Evolutionary conservation across 2,797 vertebrate genomes (phyloP).

Genomic region (Leucoraja ocellata): DNA sequence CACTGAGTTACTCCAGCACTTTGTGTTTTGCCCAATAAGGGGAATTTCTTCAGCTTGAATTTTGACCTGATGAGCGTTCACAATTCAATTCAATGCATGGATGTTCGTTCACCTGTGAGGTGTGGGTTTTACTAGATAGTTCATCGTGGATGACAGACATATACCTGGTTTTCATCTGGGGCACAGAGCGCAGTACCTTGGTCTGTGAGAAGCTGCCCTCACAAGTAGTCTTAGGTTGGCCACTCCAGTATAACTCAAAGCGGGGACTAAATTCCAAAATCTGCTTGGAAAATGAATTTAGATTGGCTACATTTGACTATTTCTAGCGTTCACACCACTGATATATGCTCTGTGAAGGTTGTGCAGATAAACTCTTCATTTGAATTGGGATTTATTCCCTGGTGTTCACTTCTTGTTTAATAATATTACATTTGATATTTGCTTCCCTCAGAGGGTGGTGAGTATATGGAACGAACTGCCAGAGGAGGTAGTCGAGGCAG

Average conservation of each 20-base stretch:
- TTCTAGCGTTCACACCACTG: neutral
- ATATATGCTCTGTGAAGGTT: neutral
- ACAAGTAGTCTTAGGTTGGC: neutral
- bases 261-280: neutral
- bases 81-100: too few relatives aligned
- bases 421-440: too few relatives aligned
- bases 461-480: too few relatives aligned
- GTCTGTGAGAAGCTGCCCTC: neutral
- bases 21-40: too few relatives aligned
- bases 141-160: too few relatives aligned
- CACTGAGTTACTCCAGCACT: too few relatives aligned
- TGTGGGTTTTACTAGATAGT: too few relatives aligned
- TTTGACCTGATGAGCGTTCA: neutral
- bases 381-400: neutral
- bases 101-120: too few relatives aligned
- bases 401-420: neutral
- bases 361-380: neutral
- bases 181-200: too few relatives aligned
- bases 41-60: neutral
- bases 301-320: neutral
- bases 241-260: neutral
- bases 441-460: too few relatives aligned
- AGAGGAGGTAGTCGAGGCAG: too few relatives aligned
- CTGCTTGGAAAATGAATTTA: neutral
- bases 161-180: too few relatives aligned